These are phyloP conservation scores for Phoebastria nigripes DNA, from an alignment of 2,797 vertebrate genomes.

Conservation along the genomic window DNA sequence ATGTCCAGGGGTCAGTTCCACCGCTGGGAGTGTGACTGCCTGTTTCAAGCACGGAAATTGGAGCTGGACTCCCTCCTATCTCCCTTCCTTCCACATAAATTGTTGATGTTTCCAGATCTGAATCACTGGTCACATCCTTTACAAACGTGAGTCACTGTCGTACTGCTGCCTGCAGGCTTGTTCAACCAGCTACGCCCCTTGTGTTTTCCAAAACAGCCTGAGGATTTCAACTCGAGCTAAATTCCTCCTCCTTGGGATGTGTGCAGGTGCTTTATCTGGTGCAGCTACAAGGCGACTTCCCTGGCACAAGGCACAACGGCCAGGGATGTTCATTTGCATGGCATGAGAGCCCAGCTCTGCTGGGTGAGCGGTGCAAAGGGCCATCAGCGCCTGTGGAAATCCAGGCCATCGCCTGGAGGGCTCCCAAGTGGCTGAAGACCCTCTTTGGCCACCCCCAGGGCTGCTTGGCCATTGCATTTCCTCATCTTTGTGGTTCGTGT, in stretches of 20 bases:
- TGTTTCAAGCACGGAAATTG: not conserved
- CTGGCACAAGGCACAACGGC: not conserved
- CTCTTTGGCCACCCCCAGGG: not conserved
- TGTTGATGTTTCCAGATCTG: constrained; percentile 10
- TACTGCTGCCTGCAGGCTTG: not conserved
- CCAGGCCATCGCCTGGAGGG: not conserved
- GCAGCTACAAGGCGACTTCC: not conserved
- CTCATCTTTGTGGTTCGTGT: not conserved
- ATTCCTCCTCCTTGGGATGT: not conserved
- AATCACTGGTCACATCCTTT: constrained; percentile 12
- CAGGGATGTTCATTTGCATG: not conserved
- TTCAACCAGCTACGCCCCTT: not conserved
- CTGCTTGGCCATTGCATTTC: not conserved
- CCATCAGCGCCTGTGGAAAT: not conserved
- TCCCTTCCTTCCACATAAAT: not conserved
- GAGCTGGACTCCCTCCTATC: not conserved
- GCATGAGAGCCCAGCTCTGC: not conserved
- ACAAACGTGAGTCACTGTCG: not conserved
- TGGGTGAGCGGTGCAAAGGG: not conserved
- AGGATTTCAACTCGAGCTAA: not conserved
- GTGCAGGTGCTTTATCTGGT: not conserved
- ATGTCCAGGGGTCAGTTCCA: rapidly evolving
- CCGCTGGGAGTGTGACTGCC: rapidly evolving
- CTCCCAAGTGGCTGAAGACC: not conserved
- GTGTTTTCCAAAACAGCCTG: not conserved